Base-by-base conservation (phyloP, 2,113 vertebrate species). In the Diphyllodes magnificus region DNA sequence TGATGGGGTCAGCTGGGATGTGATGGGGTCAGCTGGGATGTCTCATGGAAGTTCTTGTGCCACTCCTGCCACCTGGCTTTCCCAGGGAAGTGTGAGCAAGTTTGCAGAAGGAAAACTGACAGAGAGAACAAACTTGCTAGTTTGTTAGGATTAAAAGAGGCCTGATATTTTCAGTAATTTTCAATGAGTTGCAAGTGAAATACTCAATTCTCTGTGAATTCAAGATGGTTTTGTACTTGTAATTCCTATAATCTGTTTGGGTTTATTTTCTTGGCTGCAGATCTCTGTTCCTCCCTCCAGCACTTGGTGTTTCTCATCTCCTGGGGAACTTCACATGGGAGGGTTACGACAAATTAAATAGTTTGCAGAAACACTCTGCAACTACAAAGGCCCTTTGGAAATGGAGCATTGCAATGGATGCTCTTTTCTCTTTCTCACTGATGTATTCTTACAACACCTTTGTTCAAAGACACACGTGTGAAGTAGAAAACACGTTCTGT, bases 1-100 rank as follows among this genome's bases (percentile, higher is more conserved):
- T 6, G 3, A 0, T 31, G 73, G 28, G 40, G 3, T 20, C 2
- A 11, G 30, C 0, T 50, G 54, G 31, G 37, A 7, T 31, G 27
- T 61, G 7, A 0, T 49, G 37, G 47, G 33, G 3, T 68, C 20
- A 19, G 30, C 17, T 37, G 14, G 33, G 72, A 22, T 45, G 28
- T 10, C 65, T 22, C 53, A 0, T 3, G 78, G 5, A 39, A 33
- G 44, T 65, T 71, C 50, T 27, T 11, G 47, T 56, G 85, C 72
- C 39, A 15, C 57, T 72, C 54, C 64, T 66, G 70, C 81, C 30
- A 37, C 37, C 25, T 33, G 14, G 28, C 51, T 71, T 59, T n/a
- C 28, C 2, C 37, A 1, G 35, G 59, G 45, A 53, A 25, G 30
- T 1, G 21, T 25, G 20, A 7, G 45, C 28, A 53, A 51, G 59